Base-by-base conservation (phyloP, 2,888 invertebrate genomes). In the Axea sp. region DNA sequence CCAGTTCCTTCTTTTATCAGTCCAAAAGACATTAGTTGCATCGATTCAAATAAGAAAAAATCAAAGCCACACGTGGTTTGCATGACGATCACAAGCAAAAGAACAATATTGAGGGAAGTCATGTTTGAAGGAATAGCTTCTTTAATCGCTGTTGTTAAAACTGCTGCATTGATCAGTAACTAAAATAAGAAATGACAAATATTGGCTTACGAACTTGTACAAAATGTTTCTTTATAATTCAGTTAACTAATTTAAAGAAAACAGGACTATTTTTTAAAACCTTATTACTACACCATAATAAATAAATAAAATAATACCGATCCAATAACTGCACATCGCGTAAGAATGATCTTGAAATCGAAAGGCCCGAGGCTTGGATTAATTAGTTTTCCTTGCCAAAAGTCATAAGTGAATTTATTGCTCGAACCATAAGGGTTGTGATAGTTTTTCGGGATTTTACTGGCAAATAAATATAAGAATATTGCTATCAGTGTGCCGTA, bases 1-100 rank as follows among this genome's bases (percentile, higher is more conserved):
- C 97, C 97, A 77, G 93, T 91, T 7, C 95, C 96, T 88, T 96
- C 96, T 71, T 92, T 90, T 77, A 91, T 90, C 39, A 92, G 87
- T 83, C 93, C 92, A 86, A 92, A 93, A 0, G 92, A 91, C 0
- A 92, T 91, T 33, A 92, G 84, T 73, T 91, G 88, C 31, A 89
- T 87, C 55, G 90, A 89, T 88, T 95, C 94, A 81, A 91, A 91
- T 64, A 91, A 82, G 4, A 94, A 84, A 2, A 88, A 87, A 81
- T 94, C 93, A 19, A 91, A 81, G 2, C 49, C 2, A 82, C 92
- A 93, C 12, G 91, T 73, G 5, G 90, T 83, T 77, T 92, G 90
- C 79, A 92, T 88, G 2, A 85, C 76, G n/a, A 89, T 87, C 4
- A 89, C 83, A n/a, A 89, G 65, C 1, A 91, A 59, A 0, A 91